These are phyloP conservation scores for Andrena bucephala DNA, from an alignment of 2,888 invertebrate genomes.

Conservation along the genomic window DNA sequence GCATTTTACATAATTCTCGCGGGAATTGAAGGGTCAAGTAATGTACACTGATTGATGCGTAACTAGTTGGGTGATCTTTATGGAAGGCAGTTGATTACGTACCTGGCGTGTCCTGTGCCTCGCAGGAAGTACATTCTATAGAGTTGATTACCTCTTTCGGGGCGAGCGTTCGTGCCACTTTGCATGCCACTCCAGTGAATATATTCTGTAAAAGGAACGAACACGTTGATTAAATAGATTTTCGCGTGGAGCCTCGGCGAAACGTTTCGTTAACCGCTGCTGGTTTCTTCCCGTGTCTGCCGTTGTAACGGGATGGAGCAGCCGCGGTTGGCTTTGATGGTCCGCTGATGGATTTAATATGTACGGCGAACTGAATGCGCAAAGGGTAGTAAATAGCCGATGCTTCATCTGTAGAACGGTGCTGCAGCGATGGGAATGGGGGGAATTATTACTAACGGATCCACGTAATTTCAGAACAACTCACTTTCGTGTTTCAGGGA, in stretches of 20 bases:
- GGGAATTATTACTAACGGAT: too few relatives aligned
- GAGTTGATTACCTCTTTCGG: constrained; percentile 39
- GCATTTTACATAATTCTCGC: neutral
- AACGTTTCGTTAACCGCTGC: neutral
- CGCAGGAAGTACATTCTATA: constrained; percentile 37
- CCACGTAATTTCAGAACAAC: too few relatives aligned
- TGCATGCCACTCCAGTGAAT: constrained; percentile 28
- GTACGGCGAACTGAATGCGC: neutral
- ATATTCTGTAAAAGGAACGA: constrained; percentile 21
- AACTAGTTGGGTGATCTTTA: constrained; percentile 56
- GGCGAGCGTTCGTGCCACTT: constrained; percentile 29
- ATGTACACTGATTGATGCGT: constrained; percentile 1
- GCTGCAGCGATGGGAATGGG: too few relatives aligned
- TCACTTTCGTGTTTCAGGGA: constrained; percentile 61
- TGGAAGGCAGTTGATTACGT: constrained; percentile 40
- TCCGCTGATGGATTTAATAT: neutral
- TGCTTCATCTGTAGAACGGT: too few relatives aligned
- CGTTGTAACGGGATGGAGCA: neutral
- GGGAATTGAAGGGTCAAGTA: neutral
- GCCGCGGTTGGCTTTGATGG: neutral
- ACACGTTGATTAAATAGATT: constrained; percentile 16
- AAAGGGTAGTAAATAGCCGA: neutral
- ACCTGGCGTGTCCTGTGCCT: constrained; percentile 39
- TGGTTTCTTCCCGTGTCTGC: neutral
- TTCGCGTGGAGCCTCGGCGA: neutral